Percentiles rank a stretch among this genome's conserved stretches.
Conservation (phyloP, 2,888 invertebrate genomes). For the Hemaris fuciformis region DNA sequence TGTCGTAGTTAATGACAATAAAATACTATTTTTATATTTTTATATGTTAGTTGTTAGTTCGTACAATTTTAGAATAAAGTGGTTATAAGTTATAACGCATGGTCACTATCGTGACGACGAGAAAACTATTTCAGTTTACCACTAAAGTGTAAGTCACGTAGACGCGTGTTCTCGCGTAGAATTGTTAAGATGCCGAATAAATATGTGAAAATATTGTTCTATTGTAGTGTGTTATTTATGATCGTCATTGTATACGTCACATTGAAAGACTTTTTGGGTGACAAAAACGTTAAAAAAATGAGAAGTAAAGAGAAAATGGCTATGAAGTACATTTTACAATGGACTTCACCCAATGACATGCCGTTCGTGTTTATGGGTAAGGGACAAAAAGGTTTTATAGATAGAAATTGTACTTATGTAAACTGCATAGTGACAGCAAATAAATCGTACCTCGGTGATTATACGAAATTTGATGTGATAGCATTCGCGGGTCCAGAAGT, state of each 20-base stretch:
- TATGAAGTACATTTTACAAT: conserved; percentile 57
- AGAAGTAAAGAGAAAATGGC: neutral
- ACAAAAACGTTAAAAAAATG: conserved; percentile 2
- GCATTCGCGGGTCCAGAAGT: conserved; percentile 30
- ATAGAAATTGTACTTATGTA: conserved; percentile 44
- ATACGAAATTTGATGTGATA: conserved; percentile 34
- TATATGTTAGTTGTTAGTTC: neutral
- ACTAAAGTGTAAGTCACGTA: neutral
- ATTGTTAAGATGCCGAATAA: neutral
- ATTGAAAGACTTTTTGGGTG: conserved; percentile 9
- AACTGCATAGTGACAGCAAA: conserved; percentile 52
- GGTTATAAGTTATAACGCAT: neutral
- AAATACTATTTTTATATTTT: neutral
- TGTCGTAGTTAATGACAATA: neutral
- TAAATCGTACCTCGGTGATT: conserved; percentile 24
- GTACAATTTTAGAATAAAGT: neutral
- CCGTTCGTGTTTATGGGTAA: conserved; percentile 53
- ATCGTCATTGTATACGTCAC: neutral
- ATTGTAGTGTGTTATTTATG: conserved; percentile 7
- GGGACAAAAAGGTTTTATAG: conserved; percentile 46
- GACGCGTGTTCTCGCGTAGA: neutral
- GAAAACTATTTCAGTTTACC: conserved; percentile 1
- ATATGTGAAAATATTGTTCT: conserved; percentile 10
- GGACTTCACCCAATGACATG: conserved; percentile 44
- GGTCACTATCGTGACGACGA: no score